Base-by-base conservation (phyloP, 2,113 vertebrate species). In the Trochalopteron elliotii region DNA sequence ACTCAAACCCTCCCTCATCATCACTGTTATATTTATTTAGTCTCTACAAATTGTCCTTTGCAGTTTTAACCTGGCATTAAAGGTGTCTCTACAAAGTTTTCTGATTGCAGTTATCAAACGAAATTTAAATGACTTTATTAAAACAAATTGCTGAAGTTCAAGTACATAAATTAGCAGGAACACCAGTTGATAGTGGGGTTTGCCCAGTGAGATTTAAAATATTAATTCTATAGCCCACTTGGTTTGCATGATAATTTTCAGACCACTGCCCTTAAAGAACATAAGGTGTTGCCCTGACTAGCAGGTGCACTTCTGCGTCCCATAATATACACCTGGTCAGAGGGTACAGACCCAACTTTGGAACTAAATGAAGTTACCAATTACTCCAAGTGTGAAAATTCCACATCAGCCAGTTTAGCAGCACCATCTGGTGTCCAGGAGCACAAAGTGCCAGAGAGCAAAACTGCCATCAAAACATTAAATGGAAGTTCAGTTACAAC, bases 381-480 rank as follows among this genome's bases (percentile, higher is more conserved):
- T 33, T 24, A 79, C 18, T 53, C 17, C 12, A 35, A 80, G 25
- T 8, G 56, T 65, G 61, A 65, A 45, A 83, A 83, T 21, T 0
- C 21, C n/a, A 78, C 37, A 52, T 88, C 50, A 45, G 37, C 8
- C 50, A 83, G 93, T 80, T 93, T 7, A 82, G 82, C 83, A 96
- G 96, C 96, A 95, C 97, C 96, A 97, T 67, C 96, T 97, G 94
- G 83, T 82, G 96, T 93, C 82, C 93, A 68, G n/a, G 70, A 89
- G 60, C 47, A 72, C 59, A 0, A 82, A 86, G 69, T 68, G 52
- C 56, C 63, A 79, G 74, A n/a, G 61, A 0, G 33, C 11, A 64
- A 77, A 71, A 39, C 11, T 3, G 2, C 49, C 15, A 0, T 8
- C 52, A 33, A 37, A 72, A 35, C 11, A 21, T 8, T 5, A 40